A percentile compares a stretch with the other conserved stretches of the same genome.
These are phyloP conservation scores for Leptosomus discolor DNA, from an alignment of 2,113 vertebrate species.

Conservation along the genomic window DNA sequence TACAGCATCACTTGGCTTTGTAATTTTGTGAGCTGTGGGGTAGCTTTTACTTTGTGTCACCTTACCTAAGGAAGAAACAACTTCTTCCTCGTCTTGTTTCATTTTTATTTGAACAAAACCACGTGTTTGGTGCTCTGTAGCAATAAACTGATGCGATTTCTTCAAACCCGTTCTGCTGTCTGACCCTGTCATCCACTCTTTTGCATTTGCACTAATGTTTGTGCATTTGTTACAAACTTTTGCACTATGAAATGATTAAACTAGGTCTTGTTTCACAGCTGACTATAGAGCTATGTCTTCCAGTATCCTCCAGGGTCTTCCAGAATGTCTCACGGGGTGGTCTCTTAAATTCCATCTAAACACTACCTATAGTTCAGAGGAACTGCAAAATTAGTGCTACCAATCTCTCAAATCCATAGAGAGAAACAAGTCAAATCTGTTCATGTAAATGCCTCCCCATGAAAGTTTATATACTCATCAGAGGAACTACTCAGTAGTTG, in stretches of 20 bases:
- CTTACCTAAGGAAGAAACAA: background rate
- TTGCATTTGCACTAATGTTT: background rate
- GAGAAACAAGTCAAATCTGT: background rate
- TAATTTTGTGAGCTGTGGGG: too few species aligned
- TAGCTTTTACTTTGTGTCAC: background rate
- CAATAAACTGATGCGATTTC: too few species aligned
- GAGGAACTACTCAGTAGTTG: background rate
- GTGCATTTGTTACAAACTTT: background rate
- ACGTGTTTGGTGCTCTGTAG: rapidly evolving
- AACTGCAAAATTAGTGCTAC: background rate
- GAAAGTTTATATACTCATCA: background rate
- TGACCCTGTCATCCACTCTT: background rate
- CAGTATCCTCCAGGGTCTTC: background rate
- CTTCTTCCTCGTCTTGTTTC: background rate
- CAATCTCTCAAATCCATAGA: background rate
- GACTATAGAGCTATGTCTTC: background rate
- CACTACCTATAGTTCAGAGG: background rate
- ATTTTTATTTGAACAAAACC: background rate
- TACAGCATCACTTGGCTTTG: background rate
- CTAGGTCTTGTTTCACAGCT: background rate
- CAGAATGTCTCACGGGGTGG: background rate
- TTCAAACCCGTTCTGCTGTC: background rate
- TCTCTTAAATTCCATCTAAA: background rate
- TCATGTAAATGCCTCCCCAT: background rate
- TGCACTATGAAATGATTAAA: background rate